Evolutionary conservation across 2,797 vertebrate genomes (phyloP).

Genomic region (Synanceia verrucosa): DNA sequence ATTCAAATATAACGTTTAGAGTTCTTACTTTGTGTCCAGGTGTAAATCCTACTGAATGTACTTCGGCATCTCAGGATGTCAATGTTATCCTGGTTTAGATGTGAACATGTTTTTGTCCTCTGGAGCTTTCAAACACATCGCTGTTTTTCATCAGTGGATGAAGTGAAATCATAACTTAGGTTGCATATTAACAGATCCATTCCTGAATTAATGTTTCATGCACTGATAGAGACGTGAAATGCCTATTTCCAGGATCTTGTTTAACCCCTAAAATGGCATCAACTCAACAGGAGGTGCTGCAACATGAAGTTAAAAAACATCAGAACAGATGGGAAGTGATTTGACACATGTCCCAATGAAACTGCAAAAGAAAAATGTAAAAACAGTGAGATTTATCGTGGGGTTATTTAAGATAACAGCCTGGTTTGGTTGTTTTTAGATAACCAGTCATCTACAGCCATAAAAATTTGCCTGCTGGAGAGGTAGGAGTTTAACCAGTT

Average conservation of each 20-base stretch:
- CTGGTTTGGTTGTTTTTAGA: conserved; percentile 1
- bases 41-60: neutral
- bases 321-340: neutral
- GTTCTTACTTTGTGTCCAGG: neutral
- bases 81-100: neutral
- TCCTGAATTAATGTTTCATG: neutral
- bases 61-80: neutral
- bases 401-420: neutral
- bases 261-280: neutral
- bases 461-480: conserved; percentile 5
- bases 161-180: neutral
- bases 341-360: neutral
- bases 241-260: too few species aligned
- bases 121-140: neutral
- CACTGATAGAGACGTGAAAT: neutral
- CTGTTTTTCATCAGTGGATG: neutral
- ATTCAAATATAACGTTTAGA: conserved; percentile 7
- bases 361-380: neutral
- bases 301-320: neutral
- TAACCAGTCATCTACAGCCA: conserved; percentile 10
- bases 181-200: neutral
- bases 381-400: neutral
- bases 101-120: neutral
- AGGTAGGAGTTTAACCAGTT: conserved; percentile 59
- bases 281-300: neutral